A percentile compares a stretch with the other conserved stretches of the same genome.
Evolutionary conservation across 2,113 vertebrate genomes (phyloP).

Genomic region (Gorilla gorilla): DNA sequence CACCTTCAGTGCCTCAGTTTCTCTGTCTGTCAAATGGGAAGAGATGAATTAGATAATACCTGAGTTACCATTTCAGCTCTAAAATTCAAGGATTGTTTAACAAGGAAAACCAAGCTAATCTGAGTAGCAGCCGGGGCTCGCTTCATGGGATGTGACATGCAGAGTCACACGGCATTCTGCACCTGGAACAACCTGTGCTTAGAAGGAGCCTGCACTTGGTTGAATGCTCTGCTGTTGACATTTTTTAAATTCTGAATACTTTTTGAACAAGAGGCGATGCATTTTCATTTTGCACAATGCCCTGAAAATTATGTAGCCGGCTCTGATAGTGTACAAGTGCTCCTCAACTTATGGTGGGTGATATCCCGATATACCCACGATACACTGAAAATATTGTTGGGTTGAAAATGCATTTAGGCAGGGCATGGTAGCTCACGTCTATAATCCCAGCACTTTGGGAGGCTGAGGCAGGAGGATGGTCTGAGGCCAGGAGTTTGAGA

Average conservation of each 20-base stretch:
- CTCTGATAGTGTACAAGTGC: not conserved
- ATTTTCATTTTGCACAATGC: rapidly evolving
- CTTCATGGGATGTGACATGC: not conserved
- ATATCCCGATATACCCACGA: not conserved
- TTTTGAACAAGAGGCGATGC: not conserved
- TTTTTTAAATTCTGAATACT: not conserved
- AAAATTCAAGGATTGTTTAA: not conserved
- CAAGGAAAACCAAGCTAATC: not conserved
- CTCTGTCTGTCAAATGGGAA: not conserved
- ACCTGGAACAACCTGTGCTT: not conserved
- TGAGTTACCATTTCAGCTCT: not conserved
- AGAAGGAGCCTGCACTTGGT: not conserved
- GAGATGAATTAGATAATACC: not conserved
- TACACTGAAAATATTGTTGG: not conserved
- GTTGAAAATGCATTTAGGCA: not conserved
- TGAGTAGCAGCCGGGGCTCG: not conserved
- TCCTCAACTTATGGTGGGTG: not conserved
- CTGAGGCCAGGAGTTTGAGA: too few species aligned
- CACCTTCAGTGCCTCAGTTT: not conserved
- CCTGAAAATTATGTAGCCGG: not conserved
- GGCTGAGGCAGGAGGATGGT: too few species aligned
- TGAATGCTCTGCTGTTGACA: not conserved
- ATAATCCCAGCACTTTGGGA: too few species aligned
- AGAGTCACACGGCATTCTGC: too few species aligned
- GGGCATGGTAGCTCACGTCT: too few species aligned